A percentile compares a stretch with the other conserved stretches of the same genome.
phyloP scores from a whole-genome alignment of 2,888 invertebrate genomes.

The Strigamia maritima region DNA sequence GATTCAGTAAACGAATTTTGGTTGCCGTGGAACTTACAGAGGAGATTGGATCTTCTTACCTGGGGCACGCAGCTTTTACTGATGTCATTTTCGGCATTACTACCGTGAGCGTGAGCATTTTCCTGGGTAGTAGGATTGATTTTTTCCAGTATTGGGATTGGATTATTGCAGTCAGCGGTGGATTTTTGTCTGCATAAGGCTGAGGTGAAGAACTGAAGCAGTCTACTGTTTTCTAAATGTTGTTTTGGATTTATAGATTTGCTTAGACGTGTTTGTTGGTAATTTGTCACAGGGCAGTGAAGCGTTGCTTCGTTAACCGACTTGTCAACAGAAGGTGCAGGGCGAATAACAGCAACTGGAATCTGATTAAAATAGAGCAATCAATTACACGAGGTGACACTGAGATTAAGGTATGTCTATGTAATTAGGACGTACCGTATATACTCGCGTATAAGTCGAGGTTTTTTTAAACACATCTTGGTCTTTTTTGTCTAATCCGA shows the following conservation, averaged over 20 bases:
- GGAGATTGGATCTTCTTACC: neutral
- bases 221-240: neutral
- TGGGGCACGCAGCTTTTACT: neutral
- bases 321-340: slow-evolving; percentile 13
- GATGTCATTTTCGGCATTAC: neutral
- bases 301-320: neutral
- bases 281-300: neutral
- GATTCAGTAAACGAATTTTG: neutral
- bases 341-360: slow-evolving; percentile 12
- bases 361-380: neutral
- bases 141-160: neutral
- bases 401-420: neutral
- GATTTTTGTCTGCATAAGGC: neutral
- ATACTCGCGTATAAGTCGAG: too few relatives aligned
- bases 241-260: neutral
- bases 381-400: neutral
- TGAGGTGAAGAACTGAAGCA: neutral
- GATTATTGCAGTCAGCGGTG: neutral
- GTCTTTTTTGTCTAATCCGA: too few relatives aligned
- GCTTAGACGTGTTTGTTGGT: neutral
- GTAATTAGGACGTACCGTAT: too few relatives aligned
- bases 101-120: neutral
- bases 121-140: neutral
- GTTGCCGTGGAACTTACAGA: neutral
- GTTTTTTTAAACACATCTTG: too few relatives aligned